Evolutionary conservation across 2,113 vertebrate genomes (phyloP), one percentile per base, ranked within the genome.

Genomic region (Leptocoma aspasia): DNA sequence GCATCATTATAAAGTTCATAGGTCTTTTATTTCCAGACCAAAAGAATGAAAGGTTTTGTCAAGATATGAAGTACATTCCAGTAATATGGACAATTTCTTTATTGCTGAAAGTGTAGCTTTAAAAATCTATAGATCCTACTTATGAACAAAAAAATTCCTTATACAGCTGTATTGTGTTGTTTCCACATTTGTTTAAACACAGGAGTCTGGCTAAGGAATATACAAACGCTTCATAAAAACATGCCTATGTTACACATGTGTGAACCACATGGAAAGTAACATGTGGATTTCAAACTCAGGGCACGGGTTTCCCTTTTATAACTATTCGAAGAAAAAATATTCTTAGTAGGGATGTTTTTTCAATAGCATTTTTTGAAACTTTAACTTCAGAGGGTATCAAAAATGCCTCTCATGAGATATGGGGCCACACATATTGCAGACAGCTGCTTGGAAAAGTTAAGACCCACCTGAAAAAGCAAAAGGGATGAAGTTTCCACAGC

Each of bases 161-260:
- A 82, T 96, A 82, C 96, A 97, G 97, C 95, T 97, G 95, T 72
- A 86, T 94, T 95, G 76, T 94, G 96, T 96, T 97, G 96, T 96
- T 97, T 96, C 93, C 96, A 96, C 96, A 87, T 95, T 97, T 96
- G 96, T 96, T 96, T 96, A 96, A 97, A 97, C 95, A 95, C 76
- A 91, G 86, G 79, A 96, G 92, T 90, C 97, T 97, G 94, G 93
- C 90, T 95, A 86, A 68, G 86, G 54, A 96, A 95, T 97, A 97
- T 93, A 97, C 96, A 97, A 97, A 97, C 15, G 7, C 94, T 97
- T 97, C 93, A 95, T 97, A 96, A 97, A 97, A 97, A 96, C 91
- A 97, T 96, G 90, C 79, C 94, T 87, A 92, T 89, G 84, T 95
- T 97, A 93, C 91, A 97, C 97, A 97, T 97, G 78, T 97, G 97